These are phyloP conservation scores for Taphrorychus bicolor DNA, from an alignment of 2,888 invertebrate species.

Conservation along the genomic window DNA sequence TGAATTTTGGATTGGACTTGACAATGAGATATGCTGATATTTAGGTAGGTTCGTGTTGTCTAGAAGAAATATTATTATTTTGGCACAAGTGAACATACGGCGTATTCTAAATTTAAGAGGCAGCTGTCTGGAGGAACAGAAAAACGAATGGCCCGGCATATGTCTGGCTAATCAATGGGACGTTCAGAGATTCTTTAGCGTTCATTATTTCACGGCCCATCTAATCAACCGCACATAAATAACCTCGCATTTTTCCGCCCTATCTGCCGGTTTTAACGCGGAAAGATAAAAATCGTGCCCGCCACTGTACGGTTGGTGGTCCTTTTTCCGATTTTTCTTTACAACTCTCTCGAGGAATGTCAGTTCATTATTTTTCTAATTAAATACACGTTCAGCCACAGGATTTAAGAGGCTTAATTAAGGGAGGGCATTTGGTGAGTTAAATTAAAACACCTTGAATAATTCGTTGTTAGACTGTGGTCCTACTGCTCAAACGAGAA, in stretches of 20 bases:
- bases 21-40: too few species aligned
- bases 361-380: conserved; percentile 49
- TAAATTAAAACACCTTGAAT: background rate
- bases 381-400: conserved; percentile 46
- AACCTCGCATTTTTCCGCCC: conserved; percentile 33
- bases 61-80: conserved; percentile 5
- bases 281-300: conserved; percentile 24
- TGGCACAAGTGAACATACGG: background rate
- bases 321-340: conserved; percentile 24
- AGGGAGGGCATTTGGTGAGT: conserved; percentile 9
- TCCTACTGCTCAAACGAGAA: background rate
- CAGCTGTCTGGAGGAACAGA: conserved; percentile 6
- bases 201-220: conserved; percentile 35
- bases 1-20: too few species aligned
- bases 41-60: too few species aligned
- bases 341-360: conserved; percentile 25
- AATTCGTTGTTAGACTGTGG: background rate
- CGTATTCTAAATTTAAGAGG: background rate
- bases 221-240: conserved; percentile 29
- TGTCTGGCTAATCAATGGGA: conserved; percentile 22
- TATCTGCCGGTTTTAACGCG: conserved; percentile 26
- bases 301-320: conserved; percentile 27
- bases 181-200: conserved; percentile 14
- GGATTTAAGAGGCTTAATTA: conserved; percentile 44
- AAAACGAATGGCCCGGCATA: conserved; percentile 11